These are phyloP conservation scores for Odontomyia ornata DNA, from an alignment of 2,888 invertebrate genomes.

Conservation along the genomic window DNA sequence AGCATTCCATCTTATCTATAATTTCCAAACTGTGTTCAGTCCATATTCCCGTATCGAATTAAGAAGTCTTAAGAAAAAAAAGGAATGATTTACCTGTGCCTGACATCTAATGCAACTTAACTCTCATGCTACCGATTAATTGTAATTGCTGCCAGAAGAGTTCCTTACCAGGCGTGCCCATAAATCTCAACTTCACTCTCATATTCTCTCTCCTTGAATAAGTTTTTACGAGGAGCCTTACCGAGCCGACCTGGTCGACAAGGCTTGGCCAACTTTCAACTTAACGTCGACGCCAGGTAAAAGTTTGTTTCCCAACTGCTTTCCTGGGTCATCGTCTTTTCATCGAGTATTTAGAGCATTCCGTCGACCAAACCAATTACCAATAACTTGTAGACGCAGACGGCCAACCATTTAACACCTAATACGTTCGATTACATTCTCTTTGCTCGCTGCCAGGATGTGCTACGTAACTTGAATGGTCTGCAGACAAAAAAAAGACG, in stretches of 20 bases:
- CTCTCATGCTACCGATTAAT: constrained; percentile 19
- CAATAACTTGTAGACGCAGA: background rate
- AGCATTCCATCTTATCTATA: background rate
- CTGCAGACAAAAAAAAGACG: background rate
- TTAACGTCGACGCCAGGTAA: constrained; percentile 16
- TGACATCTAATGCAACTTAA: constrained; percentile 8
- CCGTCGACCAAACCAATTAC: background rate
- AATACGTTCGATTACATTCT: background rate
- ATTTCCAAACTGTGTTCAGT: background rate
- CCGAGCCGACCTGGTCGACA: background rate
- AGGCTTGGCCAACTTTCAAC: constrained; percentile 34
- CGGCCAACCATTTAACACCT: background rate
- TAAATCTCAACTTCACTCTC: background rate
- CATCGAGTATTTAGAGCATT: background rate
- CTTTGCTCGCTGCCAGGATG: background rate
- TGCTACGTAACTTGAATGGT: background rate
- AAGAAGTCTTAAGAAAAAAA: background rate
- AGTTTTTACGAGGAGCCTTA: background rate
- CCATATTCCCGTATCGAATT: background rate
- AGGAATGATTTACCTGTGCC: background rate
- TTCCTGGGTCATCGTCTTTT: background rate
- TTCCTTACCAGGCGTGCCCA: constrained; percentile 25
- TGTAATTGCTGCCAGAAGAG: constrained; percentile 42
- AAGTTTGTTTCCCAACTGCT: constrained; percentile 25
- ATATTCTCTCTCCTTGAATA: background rate